Evolutionary conservation across 1,140 invertebrate genomes (phyloP).

Genomic region (Himalopsyche phryganea): DNA sequence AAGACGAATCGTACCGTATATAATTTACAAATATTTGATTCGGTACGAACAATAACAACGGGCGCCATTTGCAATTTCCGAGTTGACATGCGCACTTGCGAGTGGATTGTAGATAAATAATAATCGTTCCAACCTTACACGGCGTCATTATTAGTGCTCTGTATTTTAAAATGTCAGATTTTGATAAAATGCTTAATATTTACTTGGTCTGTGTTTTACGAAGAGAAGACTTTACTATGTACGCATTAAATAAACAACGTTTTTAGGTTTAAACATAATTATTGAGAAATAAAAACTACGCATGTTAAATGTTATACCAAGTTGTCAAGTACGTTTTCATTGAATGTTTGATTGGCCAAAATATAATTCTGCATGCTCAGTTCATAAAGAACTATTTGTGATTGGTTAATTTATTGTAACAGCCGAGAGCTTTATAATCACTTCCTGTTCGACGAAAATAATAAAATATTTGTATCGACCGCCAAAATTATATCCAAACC

Average conservation of each 20-base stretch:
- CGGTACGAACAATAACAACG: constrained; percentile 57
- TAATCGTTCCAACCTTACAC: constrained; percentile 17
- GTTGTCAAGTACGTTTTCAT: constrained; percentile 1
- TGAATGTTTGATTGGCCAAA: constrained; percentile 21
- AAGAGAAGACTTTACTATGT: no score
- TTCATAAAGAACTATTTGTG: constrained; percentile 19
- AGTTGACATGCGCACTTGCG: constrained; percentile 54
- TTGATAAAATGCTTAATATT: not conserved
- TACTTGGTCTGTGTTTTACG: no score
- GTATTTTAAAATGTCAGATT: not conserved
- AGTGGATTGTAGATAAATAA: constrained; percentile 17
- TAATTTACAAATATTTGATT: constrained; percentile 55
- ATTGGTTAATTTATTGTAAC: constrained; percentile 19
- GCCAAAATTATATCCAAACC: no score
- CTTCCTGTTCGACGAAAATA: constrained; percentile 21
- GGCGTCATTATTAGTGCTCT: constrained; percentile 1
- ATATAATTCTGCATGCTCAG: constrained; percentile 20
- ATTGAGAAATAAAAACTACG: not conserved
- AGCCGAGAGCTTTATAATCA: constrained; percentile 14
- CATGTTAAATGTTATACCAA: constrained; percentile 10
- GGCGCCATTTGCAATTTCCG: constrained; percentile 57
- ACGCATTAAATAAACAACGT: not conserved
- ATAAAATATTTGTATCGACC: constrained; percentile 2
- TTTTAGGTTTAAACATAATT: not conserved
- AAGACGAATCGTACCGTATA: constrained; percentile 35